Percentiles rank a stretch among this genome's conserved stretches.
These are phyloP conservation scores for Doryteuthis pealeii DNA, from an alignment of 1,140 invertebrate genomes.

Conservation along the genomic window DNA sequence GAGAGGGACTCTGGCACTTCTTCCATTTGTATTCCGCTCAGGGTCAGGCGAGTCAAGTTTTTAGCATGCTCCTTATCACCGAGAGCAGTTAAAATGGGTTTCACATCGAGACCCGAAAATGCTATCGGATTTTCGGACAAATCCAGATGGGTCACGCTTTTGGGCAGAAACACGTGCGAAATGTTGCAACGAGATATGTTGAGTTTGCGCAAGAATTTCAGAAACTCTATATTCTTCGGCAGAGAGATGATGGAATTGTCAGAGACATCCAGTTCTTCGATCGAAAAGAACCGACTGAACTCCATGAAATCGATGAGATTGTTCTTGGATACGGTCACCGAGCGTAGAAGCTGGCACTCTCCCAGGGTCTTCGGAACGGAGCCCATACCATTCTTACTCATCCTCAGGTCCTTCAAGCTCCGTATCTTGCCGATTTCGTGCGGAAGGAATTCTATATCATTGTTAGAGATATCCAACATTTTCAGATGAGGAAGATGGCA, in stretches of 20 bases:
- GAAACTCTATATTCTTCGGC: constrained; percentile 41
- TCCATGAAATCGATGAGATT: constrained; percentile 44
- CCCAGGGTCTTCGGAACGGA: constrained; percentile 41
- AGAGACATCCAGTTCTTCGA: constrained; percentile 35
- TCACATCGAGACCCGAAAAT: constrained; percentile 37
- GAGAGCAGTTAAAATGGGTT: constrained; percentile 33
- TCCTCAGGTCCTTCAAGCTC: constrained; percentile 10
- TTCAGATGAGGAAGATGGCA: constrained; percentile 39
- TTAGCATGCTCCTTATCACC: constrained; percentile 38
- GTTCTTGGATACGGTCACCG: constrained; percentile 48
- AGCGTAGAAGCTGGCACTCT: constrained; percentile 42
- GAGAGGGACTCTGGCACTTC: constrained; percentile 41
- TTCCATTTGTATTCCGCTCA: constrained; percentile 47
- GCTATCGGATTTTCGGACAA: constrained; percentile 48
- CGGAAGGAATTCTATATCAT: constrained; percentile 43
- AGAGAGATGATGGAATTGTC: constrained; percentile 42
- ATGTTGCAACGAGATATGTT: constrained; percentile 45
- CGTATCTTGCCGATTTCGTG: constrained; percentile 35
- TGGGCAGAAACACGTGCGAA: constrained; percentile 46
- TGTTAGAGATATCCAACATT: constrained; percentile 41
- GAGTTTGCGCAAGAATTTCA: constrained; percentile 38
- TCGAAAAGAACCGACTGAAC: constrained; percentile 33
- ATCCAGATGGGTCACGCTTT: constrained; percentile 40
- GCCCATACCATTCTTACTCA: constrained; percentile 17
- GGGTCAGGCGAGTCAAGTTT: constrained; percentile 39